Base-by-base conservation (phyloP, 64 coral and sea anemone genomes). In the Acropora tenuis region DNA sequence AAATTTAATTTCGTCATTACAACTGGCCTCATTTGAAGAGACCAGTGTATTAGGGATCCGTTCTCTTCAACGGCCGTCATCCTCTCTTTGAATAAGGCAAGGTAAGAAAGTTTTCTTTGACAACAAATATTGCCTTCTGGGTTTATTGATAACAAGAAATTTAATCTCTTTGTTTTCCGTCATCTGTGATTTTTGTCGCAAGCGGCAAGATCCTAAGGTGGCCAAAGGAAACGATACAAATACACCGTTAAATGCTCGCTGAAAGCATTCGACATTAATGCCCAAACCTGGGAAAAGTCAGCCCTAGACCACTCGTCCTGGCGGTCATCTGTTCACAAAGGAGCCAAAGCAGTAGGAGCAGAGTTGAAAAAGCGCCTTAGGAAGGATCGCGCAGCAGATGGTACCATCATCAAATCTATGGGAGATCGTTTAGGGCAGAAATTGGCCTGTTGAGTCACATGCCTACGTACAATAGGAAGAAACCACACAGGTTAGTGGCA, bases 201-300 rank as follows among this genome's bases (percentile, higher is more conserved):
- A 30, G 30, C 30, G 30, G 52, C 52, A 55, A 55, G 52, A 55
- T 55, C n/a, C 10, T 44, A 80, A 80, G 88, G 88, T 43, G 88
- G 77, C 42, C 88, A 81, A 44, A 82, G 47, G 69, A 90, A 90
- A 52, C 41, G 52, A 6, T 90, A 69, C 88, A 81, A 90, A 90
- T 75, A 80, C 41, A 45, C 88, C 9, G 75, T 90, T 17, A 90
- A 68, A 43, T 18, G 78, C 57, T 81, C 77, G 12, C 42, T 74
- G 7, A 81, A 65, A 55, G 43, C 3, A 53, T 90, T 78, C 6
- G 57, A 77, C 7, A 80, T 81, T 11, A 18, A 80, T 61, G 16
- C 61, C 42, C 45, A 43, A 16, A 77, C 44, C 69, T 76, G 71
- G 69, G 86, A 88, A 77, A 48, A 88, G 2, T 71, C 74, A 18